phyloP scores from a whole-genome alignment of 2,888 invertebrate species.

The Aphrophora alni region DNA sequence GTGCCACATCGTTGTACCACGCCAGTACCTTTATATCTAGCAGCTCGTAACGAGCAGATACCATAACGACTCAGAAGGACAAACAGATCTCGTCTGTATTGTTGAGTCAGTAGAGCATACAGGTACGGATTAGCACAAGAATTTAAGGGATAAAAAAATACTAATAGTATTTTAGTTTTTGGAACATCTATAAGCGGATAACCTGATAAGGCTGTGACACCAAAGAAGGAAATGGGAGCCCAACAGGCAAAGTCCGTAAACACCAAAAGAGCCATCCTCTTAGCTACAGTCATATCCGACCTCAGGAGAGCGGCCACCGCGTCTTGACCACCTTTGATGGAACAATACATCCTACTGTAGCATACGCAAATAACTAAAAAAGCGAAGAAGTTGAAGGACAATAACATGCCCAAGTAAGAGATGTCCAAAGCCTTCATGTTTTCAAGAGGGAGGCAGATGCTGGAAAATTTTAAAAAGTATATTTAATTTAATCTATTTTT shows the following conservation, averaged over 20 bases:
- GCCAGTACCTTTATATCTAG: conserved; percentile 56
- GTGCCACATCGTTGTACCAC: conserved; percentile 57
- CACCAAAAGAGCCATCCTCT: conserved; percentile 70
- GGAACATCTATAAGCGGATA: conserved; percentile 65
- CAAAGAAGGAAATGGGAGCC: conserved; percentile 72
- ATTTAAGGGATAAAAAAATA: conserved; percentile 73
- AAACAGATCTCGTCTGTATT: conserved; percentile 66
- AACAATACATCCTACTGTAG: conserved; percentile 68
- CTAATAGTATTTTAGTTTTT: conserved; percentile 64
- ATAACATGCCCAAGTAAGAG: conserved; percentile 63
- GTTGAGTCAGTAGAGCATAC: conserved; percentile 71
- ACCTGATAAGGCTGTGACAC: conserved; percentile 68
- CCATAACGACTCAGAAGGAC: conserved; percentile 62
- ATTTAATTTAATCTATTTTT: too few species aligned
- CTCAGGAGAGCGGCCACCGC: conserved; percentile 56
- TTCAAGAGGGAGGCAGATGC: conserved; percentile 71
- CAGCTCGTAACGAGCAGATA: conserved; percentile 58
- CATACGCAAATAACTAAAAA: conserved; percentile 69
- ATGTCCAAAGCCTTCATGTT: conserved; percentile 62
- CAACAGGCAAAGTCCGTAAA: conserved; percentile 66
- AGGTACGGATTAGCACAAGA: conserved; percentile 73
- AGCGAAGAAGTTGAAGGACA: conserved; percentile 67
- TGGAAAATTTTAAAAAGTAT: too few species aligned
- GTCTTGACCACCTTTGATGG: conserved; percentile 57
- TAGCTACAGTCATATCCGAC: conserved; percentile 63